These are phyloP conservation scores for Microctenopoma steveboyesi DNA, from an alignment of 2,797 vertebrate species.

Conservation along the genomic window DNA sequence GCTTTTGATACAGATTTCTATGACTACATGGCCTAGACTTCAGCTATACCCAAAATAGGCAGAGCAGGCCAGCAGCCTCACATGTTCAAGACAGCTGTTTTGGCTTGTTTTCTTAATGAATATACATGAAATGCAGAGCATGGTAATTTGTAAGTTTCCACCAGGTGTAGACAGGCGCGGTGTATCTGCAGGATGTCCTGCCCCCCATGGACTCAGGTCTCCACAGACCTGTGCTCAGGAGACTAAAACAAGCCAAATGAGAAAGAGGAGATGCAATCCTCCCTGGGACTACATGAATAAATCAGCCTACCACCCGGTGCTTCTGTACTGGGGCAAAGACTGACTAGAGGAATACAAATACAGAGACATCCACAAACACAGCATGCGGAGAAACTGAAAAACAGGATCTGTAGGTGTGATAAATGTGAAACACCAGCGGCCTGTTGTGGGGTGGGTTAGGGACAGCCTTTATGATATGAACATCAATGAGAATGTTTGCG, in stretches of 20 bases:
- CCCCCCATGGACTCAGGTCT: slow-evolving; percentile 64
- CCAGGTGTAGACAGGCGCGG: slow-evolving; percentile 49
- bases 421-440: slow-evolving; percentile 35
- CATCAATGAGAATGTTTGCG: slow-evolving; percentile 57
- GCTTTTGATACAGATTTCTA: slow-evolving; percentile 7
- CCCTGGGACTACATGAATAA: slow-evolving; percentile 75
- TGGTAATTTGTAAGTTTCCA: slow-evolving; percentile 66
- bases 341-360: slow-evolving; percentile 38
- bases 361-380: slow-evolving; percentile 42
- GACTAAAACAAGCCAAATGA: slow-evolving; percentile 76
- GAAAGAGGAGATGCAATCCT: slow-evolving; percentile 73
- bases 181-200: slow-evolving; percentile 64
- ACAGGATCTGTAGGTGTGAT: slow-evolving; percentile 8
- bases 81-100: slow-evolving; percentile 25
- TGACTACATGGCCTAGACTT: neutral
- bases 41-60: neutral
- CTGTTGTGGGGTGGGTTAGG: slow-evolving; percentile 19
- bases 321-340: slow-evolving; percentile 50
- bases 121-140: slow-evolving; percentile 68
- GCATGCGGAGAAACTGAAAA: slow-evolving; percentile 36
- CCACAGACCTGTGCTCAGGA: slow-evolving; percentile 69
- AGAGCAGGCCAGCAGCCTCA: slow-evolving; percentile 1
- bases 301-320: slow-evolving; percentile 73
- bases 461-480: slow-evolving; percentile 32
- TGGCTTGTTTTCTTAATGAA: slow-evolving; percentile 53